Percentiles rank a stretch among this genome's conserved stretches.
phyloP scores from a whole-genome alignment of 2,113 vertebrate genomes.

The Mormyrus lacerda region DNA sequence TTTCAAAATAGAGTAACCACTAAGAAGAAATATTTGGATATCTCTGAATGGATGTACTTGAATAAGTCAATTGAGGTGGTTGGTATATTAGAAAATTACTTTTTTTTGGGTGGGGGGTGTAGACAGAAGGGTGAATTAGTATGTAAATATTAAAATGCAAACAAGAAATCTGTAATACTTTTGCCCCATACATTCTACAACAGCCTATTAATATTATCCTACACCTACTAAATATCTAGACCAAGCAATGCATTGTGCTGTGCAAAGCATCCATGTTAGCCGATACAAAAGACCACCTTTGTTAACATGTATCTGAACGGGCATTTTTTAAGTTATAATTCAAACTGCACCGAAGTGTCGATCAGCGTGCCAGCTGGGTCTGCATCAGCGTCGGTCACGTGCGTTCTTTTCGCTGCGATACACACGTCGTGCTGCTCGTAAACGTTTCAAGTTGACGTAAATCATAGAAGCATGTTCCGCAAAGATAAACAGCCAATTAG shows the following conservation, averaged over 20 bases:
- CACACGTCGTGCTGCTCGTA: not conserved
- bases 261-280: not conserved
- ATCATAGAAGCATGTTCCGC: not conserved
- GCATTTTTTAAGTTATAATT: not conserved
- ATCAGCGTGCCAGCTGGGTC: not conserved
- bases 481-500: conserved; percentile 1
- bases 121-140: not conserved
- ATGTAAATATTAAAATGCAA: not conserved
- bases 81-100: not conserved
- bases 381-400: not conserved
- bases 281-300: not conserved
- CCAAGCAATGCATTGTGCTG: not conserved
- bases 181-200: not conserved
- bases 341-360: not conserved
- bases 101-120: not conserved
- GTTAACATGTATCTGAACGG: not conserved
- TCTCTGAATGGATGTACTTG: not conserved
- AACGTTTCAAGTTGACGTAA: conserved; percentile 3
- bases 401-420: not conserved
- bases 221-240: not conserved
- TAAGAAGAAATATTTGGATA: not conserved
- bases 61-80: not conserved
- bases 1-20: not conserved
- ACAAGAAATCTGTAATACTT: not conserved
- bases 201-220: not conserved